Base-by-base conservation (phyloP, 2,113 vertebrate genomes). In the Bos indicus region DNA sequence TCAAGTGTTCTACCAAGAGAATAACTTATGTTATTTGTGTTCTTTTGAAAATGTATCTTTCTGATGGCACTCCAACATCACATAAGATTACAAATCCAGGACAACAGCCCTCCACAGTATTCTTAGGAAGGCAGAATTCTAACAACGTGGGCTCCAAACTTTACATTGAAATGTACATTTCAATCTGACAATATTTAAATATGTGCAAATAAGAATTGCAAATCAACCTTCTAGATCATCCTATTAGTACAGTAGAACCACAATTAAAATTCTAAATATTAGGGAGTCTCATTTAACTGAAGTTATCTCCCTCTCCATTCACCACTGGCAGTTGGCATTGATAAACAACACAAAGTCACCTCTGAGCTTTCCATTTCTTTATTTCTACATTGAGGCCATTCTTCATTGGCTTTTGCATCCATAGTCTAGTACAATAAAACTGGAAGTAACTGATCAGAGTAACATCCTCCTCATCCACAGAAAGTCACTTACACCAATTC, bases 1-100 rank as follows among this genome's bases (percentile, higher is more conserved):
- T 87, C 54, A 93, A 85, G 14, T 94, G 21, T 95, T 88, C 81
- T 56, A 92, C 57, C 56, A 60, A 93, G 93, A 91, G 78, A 88
- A 93, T 80, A 36, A 92, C 74, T 40, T 78, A 91, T 25, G 3
- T 48, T 48, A 48, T 48, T 48, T 10, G 30, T 52, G 64, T 93
- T n/a, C 60, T 46, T 46, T 46, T 94, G 36, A 88, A 89, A 82
- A 92, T 23, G 2, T 67, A 95, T 71, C 19, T 92, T 97, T 92
- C 19, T 80, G 46, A 92, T 92, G 93, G n/a, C 16, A 57, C 28
- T 92, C 46, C 36, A 13, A 77, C 15, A 21, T 62, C 88, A 43
- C 26, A 1, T 23, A 83, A 77, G 30, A 81, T 87, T n/a, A 67
- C 40, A 64, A 90, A 90, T 86, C 26, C 11, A 82, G 3, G 28